Percentiles rank a stretch among this genome's conserved stretches.
phyloP scores from a whole-genome alignment of 2,113 vertebrate genomes.

The Myanophis thanlyinensis region DNA sequence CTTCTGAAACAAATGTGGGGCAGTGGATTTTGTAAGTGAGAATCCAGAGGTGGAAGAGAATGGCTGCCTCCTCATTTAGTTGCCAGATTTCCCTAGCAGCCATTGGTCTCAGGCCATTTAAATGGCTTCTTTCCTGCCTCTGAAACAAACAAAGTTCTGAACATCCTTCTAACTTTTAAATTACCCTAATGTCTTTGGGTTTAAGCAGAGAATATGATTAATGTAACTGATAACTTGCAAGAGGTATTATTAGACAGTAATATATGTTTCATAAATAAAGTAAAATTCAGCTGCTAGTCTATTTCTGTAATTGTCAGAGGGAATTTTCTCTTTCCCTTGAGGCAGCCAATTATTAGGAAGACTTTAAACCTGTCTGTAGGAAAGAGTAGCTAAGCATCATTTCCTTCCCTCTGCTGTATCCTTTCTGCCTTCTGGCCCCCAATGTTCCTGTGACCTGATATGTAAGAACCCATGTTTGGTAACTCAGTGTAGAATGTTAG shows the following conservation, averaged over 20 bases:
- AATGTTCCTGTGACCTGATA: background rate
- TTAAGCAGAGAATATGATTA: background rate
- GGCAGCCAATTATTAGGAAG: background rate
- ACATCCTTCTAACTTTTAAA: background rate
- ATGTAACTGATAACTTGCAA: background rate
- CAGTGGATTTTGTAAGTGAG: background rate
- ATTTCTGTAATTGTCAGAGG: background rate
- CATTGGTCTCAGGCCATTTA: background rate
- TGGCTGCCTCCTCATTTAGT: background rate
- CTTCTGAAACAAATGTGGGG: background rate
- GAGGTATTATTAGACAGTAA: background rate
- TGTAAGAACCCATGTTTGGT: background rate
- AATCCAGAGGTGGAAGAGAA: background rate
- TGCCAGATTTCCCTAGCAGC: background rate
- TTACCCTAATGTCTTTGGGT: background rate
- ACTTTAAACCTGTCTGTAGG: background rate
- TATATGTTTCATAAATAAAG: background rate
- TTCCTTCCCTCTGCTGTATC: background rate
- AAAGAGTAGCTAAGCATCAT: background rate
- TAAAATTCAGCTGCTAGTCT: background rate
- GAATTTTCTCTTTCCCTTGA: background rate
- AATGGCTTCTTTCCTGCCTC: background rate
- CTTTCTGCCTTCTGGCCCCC: background rate
- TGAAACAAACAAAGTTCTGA: background rate
- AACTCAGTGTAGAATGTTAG: background rate